Base-by-base conservation (phyloP, 2,888 invertebrate genomes). In the Anaspis maculata region DNA sequence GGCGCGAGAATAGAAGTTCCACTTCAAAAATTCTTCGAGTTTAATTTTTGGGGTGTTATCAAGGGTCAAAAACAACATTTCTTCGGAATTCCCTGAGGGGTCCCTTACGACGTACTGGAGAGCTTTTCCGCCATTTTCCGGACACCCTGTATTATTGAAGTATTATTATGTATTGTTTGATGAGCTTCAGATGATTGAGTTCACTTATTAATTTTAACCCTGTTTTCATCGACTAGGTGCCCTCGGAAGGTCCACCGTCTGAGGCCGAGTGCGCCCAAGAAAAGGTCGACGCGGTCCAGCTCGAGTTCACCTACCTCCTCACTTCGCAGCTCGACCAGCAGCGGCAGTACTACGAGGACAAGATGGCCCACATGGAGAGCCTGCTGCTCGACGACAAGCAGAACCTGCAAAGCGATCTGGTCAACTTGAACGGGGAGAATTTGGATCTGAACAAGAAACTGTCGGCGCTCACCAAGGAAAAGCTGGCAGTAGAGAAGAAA, bases 311-410 rank as follows among this genome's bases (percentile, higher is more conserved):
- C 0, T 94, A 96, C 69, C 73, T 96, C 37, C 70, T 98, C 25
- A 96, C 96, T 2, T 89, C 88, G 30, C 98, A 99, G 56, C 70
- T 98, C 28, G 96, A 97, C 63, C 82, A 88, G 10, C 97, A 98
- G 64, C 72, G 97, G 12, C 76, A 79, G 49, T 94, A 85, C 65
- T 97, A 90, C 65, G 94, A 97, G 62, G 86, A 88, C 30, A 77
- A 76, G 50, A 67, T 90, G 41, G 68, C 68, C 22, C 70, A 61
- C 62, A 65, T 63, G 23, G 64, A 64, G 45, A 62, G 54, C 51
- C 57, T 62, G 39, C 48, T 60, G 6, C 42, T 49, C 3, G 53
- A 57, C 27, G 63, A 64, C 44, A 55, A 52, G 2, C 54, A 61
- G 37, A 46, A 48, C n/a, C 36, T 62, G 36, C 70, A 73, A 19